Conservation (phyloP, 2,888 invertebrate species). For the Tetragonula carbonaria region DNA sequence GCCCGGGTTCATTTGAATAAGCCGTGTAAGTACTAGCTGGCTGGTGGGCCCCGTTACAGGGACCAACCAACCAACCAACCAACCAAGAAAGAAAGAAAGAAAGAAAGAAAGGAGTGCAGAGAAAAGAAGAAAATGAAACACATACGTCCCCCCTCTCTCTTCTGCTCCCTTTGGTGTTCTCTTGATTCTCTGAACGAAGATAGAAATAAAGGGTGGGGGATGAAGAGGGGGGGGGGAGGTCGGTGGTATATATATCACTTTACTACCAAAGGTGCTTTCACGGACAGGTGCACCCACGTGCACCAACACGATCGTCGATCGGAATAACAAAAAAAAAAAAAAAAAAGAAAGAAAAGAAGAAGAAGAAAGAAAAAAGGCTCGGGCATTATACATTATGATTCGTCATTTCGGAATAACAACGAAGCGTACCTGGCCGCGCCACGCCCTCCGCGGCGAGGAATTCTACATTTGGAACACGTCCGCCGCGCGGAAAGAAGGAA, state of each 20-base stretch:
- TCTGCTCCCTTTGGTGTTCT: too few relatives aligned
- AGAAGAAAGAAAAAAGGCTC: conserved; percentile 66
- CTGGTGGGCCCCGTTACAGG: conserved; percentile 59
- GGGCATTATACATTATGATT: conserved; percentile 83
- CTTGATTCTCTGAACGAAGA: conserved; percentile 26
- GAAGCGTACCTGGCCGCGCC: conserved; percentile 74
- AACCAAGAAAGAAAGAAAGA: too few relatives aligned
- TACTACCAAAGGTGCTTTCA: conserved; percentile 70
- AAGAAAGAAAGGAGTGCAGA: not conserved
- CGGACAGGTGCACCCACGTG: conserved; percentile 71
- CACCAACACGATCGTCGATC: conserved; percentile 62
- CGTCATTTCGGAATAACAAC: conserved; percentile 84
- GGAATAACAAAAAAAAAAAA: too few relatives aligned
- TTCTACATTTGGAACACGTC: conserved; percentile 82
- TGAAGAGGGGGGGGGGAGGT: not conserved
- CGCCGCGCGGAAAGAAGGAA: conserved; percentile 65
- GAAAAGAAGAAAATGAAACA: conserved; percentile 11
- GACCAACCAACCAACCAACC: conserved; percentile 29
- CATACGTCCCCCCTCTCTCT: too few relatives aligned
- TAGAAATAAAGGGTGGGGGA: conserved; percentile 19
- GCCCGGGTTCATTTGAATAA: conserved; percentile 80
- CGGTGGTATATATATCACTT: conserved; percentile 62
- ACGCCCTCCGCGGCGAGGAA: conserved; percentile 77
- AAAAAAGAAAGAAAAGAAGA: too few relatives aligned
- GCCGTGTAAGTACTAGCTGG: conserved; percentile 80